phyloP scores from a whole-genome alignment of 2,888 invertebrate species.

The Neelides folsomi region DNA sequence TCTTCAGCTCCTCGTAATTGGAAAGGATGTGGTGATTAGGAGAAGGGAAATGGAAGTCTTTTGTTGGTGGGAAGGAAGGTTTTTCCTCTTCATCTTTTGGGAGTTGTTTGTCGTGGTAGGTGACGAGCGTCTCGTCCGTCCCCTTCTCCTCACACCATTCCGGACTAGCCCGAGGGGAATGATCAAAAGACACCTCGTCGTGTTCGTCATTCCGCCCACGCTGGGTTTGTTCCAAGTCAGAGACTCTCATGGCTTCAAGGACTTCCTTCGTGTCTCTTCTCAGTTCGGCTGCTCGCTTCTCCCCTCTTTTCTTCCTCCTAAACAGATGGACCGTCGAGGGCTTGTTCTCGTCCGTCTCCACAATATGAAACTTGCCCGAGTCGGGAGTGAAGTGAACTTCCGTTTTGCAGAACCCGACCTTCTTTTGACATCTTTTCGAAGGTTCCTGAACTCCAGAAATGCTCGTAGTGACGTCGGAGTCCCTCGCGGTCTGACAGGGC shows the following conservation, averaged over 20 bases:
- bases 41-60: conserved; percentile 7
- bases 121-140: conserved; percentile 9
- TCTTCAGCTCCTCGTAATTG: conserved; percentile 31
- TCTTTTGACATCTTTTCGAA: conserved; percentile 45
- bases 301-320: conserved; percentile 41
- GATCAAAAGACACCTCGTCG: neutral
- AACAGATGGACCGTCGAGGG: conserved; percentile 72
- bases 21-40: conserved; percentile 26
- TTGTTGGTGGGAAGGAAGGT: conserved; percentile 7
- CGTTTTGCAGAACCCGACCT: conserved; percentile 75
- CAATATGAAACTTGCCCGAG: conserved; percentile 71
- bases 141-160: conserved; percentile 40
- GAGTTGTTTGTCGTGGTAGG: conserved; percentile 1
- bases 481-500: conserved; percentile 26
- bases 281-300: conserved; percentile 6
- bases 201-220: neutral
- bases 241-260: no score
- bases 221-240: neutral
- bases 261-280: no score
- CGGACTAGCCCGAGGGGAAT: neutral
- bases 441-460: conserved; percentile 29
- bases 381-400: conserved; percentile 78
- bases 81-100: neutral
- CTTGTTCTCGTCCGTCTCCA: conserved; percentile 75
- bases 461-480: conserved; percentile 29